Conservation (phyloP, 2,797 vertebrate genomes). For the Bucorvus abyssinicus region DNA sequence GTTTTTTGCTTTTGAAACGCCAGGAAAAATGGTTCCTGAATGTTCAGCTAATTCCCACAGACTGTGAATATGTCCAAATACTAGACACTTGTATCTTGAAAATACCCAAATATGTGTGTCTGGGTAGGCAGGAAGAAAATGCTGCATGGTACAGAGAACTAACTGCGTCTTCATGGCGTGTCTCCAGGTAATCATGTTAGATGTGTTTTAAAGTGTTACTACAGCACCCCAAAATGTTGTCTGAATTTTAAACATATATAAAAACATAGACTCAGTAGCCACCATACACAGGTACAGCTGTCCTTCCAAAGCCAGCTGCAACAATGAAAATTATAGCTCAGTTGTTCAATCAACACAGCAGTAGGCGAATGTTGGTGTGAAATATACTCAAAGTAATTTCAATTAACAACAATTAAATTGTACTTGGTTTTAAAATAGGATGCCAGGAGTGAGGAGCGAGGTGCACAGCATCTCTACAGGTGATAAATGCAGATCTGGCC, state of each 20-base stretch:
- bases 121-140: not conserved
- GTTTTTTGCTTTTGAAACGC: not conserved
- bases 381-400: not conserved
- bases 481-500: not conserved
- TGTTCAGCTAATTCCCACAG: not conserved
- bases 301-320: not conserved
- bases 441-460: not conserved
- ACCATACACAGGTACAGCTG: not conserved
- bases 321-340: not conserved
- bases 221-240: not conserved
- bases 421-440: not conserved
- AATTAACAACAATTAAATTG: constrained; percentile 31
- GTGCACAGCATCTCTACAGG: not conserved
- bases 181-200: not conserved
- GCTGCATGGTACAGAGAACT: not conserved
- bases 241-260: not conserved
- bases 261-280: not conserved
- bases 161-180: not conserved
- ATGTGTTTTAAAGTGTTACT: not conserved
- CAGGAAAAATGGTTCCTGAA: not conserved
- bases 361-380: not conserved
- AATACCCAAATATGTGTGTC: not conserved
- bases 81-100: not conserved
- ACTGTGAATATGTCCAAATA: not conserved
- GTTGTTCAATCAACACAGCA: not conserved